Conservation (phyloP, 2,888 invertebrate genomes). For the Diplolepis rosae region DNA sequence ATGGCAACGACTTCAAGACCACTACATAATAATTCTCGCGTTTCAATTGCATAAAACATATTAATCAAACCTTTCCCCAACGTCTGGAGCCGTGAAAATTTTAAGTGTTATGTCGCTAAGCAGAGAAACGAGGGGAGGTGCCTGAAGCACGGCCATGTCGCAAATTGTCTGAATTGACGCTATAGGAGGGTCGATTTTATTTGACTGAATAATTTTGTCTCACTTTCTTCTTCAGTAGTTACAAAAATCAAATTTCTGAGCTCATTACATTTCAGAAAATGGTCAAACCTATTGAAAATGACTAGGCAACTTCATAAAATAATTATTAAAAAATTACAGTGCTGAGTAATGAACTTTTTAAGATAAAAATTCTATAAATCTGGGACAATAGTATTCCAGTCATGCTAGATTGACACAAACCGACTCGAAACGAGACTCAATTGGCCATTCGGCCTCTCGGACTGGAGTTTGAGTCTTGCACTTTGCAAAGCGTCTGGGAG, state of each 20-base stretch:
- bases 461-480: background rate
- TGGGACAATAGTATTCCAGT: slow-evolving; percentile 44
- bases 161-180: slow-evolving; percentile 69
- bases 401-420: slow-evolving; percentile 54
- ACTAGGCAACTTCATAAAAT: no score
- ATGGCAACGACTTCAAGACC: background rate
- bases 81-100: slow-evolving; percentile 23
- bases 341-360: no score
- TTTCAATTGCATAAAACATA: slow-evolving; percentile 22
- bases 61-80: slow-evolving; percentile 6
- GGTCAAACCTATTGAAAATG: no score
- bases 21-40: slow-evolving; percentile 4
- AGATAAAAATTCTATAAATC: background rate
- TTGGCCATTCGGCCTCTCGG: slow-evolving; percentile 36
- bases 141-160: slow-evolving; percentile 57
- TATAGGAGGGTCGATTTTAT: slow-evolving; percentile 62
- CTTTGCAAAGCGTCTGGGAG: background rate
- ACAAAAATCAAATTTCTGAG: background rate
- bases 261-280: no score
- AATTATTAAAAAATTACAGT: no score
- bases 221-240: background rate
- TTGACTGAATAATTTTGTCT: slow-evolving; percentile 56
- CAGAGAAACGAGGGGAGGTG: slow-evolving; percentile 2
- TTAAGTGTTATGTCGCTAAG: slow-evolving; percentile 6
- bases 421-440: slow-evolving; percentile 56